Conservation (phyloP, 2,113 vertebrate genomes). For the Pseudolaguvia tuberculata region DNA sequence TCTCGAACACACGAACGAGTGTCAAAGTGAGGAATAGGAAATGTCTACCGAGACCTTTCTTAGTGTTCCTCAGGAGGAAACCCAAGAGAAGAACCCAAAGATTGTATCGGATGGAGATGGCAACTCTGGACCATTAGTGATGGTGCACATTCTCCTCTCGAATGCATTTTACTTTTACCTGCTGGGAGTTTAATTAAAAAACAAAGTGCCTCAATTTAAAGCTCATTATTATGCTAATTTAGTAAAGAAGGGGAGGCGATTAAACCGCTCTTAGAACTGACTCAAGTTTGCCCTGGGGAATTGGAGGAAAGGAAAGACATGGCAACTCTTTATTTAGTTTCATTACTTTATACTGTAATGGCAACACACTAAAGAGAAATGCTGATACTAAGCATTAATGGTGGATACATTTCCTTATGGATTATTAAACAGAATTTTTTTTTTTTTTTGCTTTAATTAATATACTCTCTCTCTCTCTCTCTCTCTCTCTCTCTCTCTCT, state of each 20-base stretch:
- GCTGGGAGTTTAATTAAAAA: constrained; percentile 99
- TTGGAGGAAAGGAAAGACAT: constrained; percentile 72
- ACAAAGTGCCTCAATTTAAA: constrained; percentile 99
- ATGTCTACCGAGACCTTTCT: constrained; percentile 36
- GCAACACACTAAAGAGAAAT: constrained; percentile 77
- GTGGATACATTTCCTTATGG: constrained; percentile 63
- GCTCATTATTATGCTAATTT: constrained; percentile 99
- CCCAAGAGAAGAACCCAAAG: constrained; percentile 34
- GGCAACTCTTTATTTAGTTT: constrained; percentile 81
- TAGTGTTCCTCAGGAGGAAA: constrained; percentile 32
- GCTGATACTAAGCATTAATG: constrained; percentile 67
- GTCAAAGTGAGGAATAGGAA: constrained; percentile 34
- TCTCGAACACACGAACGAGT: constrained; percentile 15
- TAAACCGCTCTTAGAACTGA: constrained; percentile 91
- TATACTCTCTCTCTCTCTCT: too few relatives aligned
- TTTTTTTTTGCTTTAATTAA: constrained; percentile 42
- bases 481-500: too few relatives aligned
- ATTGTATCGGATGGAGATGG: constrained; percentile 64
- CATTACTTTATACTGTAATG: constrained; percentile 88
- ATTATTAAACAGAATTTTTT: constrained; percentile 71
- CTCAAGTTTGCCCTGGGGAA: constrained; percentile 85
- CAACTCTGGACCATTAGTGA: constrained; percentile 87
- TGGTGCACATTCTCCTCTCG: constrained; percentile 86
- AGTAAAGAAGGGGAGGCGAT: constrained; percentile 91
- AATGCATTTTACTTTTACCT: constrained; percentile 99